Evolutionary conservation across 30 jellyfish, hydroid and myxozoan genomes (phyloP).

Genomic region (Aurelia aurita): DNA sequence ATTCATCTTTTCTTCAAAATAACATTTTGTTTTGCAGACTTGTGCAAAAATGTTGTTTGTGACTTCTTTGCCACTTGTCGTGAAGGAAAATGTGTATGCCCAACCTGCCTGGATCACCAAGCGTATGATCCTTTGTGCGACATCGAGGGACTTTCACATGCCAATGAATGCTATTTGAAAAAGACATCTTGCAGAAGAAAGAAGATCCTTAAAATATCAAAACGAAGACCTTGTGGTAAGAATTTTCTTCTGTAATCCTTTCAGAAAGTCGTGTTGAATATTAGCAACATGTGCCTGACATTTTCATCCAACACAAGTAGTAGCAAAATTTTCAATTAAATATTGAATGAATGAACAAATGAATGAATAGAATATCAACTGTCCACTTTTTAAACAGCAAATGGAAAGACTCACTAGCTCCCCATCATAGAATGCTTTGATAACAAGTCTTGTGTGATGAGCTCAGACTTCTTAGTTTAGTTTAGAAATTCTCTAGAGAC

Average conservation of each 20-base stretch:
- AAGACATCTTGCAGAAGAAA: conserved; percentile 64
- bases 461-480: no score
- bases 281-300: neutral
- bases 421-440: no score
- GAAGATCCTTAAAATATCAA: conserved; percentile 31
- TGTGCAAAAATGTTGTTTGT: conserved; percentile 57
- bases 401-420: no score
- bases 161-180: conserved; percentile 72
- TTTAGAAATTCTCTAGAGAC: no score
- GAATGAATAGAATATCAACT: neutral
- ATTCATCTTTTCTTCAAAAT: no score
- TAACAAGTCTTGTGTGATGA: no score
- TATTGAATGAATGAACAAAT: neutral
- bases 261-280: neutral
- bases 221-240: conserved; percentile 83
- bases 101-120: conserved; percentile 49
- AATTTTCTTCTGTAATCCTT: neutral
- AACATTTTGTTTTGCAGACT: conserved; percentile 41
- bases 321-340: no score
- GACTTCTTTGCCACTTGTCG: conserved; percentile 50
- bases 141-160: conserved; percentile 76
- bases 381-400: no score
- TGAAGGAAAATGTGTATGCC: conserved; percentile 68
- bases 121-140: conserved; percentile 78
- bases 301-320: no score